These are phyloP conservation scores for Caenorhabditis auriculariae DNA, from an alignment of 2,888 invertebrate species.

Conservation along the genomic window DNA sequence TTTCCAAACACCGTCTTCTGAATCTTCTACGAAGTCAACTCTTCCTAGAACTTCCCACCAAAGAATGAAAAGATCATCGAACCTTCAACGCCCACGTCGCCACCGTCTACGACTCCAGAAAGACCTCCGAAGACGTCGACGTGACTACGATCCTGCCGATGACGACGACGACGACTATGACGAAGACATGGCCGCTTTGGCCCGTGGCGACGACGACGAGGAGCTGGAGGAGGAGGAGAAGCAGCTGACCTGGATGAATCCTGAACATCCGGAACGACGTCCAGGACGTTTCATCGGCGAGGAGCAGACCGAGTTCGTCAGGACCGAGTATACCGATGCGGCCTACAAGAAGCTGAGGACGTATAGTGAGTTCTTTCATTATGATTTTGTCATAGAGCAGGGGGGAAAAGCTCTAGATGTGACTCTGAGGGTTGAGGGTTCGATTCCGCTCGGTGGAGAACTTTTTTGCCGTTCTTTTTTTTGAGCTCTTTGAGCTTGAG, in stretches of 20 bases:
- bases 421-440: too few relatives aligned
- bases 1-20: too few relatives aligned
- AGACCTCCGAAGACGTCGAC: constrained; percentile 8
- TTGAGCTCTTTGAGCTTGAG: too few relatives aligned
- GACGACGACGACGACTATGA: constrained; percentile 8
- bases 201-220: constrained; percentile 2
- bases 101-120: background rate
- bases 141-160: background rate
- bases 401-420: too few relatives aligned
- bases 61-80: background rate
- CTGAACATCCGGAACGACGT: constrained; percentile 39
- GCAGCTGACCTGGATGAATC: constrained; percentile 21
- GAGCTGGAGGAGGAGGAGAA: constrained; percentile 16
- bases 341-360: constrained; percentile 46
- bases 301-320: constrained; percentile 41
- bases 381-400: too few relatives aligned
- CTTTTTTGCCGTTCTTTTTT: too few relatives aligned
- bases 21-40: too few relatives aligned
- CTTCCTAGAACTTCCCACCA: too few relatives aligned
- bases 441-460: too few relatives aligned
- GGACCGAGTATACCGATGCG: constrained; percentile 39
- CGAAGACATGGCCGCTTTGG: constrained; percentile 10
- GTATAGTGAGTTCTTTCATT: constrained; percentile 46
- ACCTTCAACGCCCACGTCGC: background rate
- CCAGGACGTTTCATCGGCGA: constrained; percentile 27